These are phyloP conservation scores for Dendrocincla tyrannina DNA, from an alignment of 2,797 vertebrate species.

Conservation along the genomic window DNA sequence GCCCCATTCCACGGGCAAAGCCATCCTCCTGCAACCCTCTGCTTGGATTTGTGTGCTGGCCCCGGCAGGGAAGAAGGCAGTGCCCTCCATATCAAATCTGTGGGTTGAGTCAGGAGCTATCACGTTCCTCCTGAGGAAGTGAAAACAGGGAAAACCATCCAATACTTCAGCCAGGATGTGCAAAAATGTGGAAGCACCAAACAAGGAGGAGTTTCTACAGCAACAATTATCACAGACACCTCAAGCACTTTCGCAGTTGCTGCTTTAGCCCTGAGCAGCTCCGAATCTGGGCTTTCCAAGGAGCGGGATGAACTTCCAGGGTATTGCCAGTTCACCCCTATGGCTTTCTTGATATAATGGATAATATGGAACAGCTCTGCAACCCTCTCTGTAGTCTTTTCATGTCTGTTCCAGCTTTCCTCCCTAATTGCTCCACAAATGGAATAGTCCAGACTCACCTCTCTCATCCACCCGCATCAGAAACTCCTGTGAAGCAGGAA, in stretches of 20 bases:
- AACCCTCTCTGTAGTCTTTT: fast-evolving
- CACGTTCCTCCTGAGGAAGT: not conserved
- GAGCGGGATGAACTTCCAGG: fast-evolving
- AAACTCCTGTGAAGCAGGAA: not conserved
- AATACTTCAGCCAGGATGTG: not conserved
- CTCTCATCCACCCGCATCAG: fast-evolving
- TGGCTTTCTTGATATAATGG: not conserved
- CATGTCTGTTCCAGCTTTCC: not conserved
- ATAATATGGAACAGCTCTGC: not conserved
- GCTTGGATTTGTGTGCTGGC: not conserved
- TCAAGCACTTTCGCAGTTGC: not conserved
- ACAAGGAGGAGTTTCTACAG: not conserved
- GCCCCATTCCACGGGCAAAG: not conserved
- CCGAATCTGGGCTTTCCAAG: not conserved
- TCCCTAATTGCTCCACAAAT: not conserved
- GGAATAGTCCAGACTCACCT: not conserved
- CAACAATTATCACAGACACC: fast-evolving
- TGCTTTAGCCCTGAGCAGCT: not conserved
- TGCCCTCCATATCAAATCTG: not conserved
- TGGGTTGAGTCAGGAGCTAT: not conserved
- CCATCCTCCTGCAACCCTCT: not conserved
- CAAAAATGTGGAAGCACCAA: not conserved
- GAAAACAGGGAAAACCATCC: not conserved
- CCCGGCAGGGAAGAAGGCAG: not conserved
- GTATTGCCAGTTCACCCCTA: fast-evolving